Conservation (phyloP, 1,140 invertebrate genomes). For the Diachasma alloeum region DNA sequence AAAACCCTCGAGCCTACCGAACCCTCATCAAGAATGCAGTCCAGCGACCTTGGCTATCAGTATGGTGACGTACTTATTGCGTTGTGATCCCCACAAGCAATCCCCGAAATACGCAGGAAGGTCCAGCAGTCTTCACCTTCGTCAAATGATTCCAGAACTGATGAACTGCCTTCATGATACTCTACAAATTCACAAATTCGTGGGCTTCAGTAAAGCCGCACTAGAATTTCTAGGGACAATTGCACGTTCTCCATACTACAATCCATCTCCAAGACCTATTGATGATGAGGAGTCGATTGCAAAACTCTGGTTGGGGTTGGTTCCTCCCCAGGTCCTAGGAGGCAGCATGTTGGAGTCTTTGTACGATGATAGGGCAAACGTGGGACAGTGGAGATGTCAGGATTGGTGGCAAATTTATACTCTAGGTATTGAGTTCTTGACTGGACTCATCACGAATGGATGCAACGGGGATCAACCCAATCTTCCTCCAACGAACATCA, state of each 20-base stretch:
- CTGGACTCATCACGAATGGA: conserved; percentile 50
- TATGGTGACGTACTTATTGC: conserved; percentile 53
- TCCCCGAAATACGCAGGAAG: conserved; percentile 33
- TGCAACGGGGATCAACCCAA: conserved; percentile 6
- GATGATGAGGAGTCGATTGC: conserved; percentile 52
- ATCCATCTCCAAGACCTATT: conserved; percentile 40
- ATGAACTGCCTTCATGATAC: conserved; percentile 52
- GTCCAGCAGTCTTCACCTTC: conserved; percentile 47
- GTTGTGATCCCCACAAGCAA: conserved; percentile 40
- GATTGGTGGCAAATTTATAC: conserved; percentile 63
- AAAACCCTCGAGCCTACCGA: conserved; percentile 29
- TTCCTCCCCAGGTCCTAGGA: conserved; percentile 56
- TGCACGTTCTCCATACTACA: conserved; percentile 45
- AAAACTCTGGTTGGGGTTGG: conserved; percentile 55
- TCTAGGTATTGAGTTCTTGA: conserved; percentile 56
- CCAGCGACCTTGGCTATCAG: conserved; percentile 56
- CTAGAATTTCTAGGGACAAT: conserved; percentile 52
- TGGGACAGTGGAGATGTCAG: conserved; percentile 56
- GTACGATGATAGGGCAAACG: conserved; percentile 49
- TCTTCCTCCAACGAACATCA: conserved; percentile 40
- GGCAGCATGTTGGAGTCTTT: conserved; percentile 55
- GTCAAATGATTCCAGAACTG: conserved; percentile 53
- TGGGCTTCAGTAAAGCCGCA: conserved; percentile 54
- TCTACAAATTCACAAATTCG: conserved; percentile 53
- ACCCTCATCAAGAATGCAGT: conserved; percentile 37